These are phyloP conservation scores for Sarcoramphus papa DNA, from an alignment of 2,797 vertebrate species.

Conservation along the genomic window DNA sequence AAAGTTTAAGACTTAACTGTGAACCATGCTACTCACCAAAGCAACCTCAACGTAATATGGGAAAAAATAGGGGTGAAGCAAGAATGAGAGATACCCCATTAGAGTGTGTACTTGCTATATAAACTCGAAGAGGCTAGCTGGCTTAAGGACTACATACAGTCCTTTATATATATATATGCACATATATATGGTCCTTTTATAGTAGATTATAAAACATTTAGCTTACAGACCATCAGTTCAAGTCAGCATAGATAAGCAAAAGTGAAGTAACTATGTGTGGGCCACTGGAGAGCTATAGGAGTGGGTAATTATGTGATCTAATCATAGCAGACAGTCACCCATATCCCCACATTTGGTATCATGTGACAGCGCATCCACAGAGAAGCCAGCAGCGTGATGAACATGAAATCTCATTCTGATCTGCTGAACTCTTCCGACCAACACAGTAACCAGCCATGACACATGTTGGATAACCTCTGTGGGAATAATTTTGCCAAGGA, in stretches of 20 bases:
- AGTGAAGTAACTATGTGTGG: background rate
- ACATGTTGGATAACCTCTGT: background rate
- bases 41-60: background rate
- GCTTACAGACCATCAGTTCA: background rate
- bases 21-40: constrained; percentile 18
- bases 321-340: background rate
- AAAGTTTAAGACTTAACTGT: constrained; percentile 46
- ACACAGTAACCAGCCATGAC: background rate
- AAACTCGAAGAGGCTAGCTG: background rate
- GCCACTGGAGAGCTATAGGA: background rate
- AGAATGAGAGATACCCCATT: background rate
- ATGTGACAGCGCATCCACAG: background rate
- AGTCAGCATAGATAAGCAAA: background rate
- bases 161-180: background rate
- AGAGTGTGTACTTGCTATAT: background rate
- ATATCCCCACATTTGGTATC: background rate
- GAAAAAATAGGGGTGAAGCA: background rate
- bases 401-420: background rate
- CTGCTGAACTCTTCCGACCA: background rate
- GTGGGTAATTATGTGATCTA: rapidly evolving
- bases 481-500: background rate
- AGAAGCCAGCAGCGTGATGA: background rate
- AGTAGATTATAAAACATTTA: background rate
- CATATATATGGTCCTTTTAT: background rate
- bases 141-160: background rate